phyloP scores from a whole-genome alignment of 2,113 vertebrate genomes.

The Hiodon tergisus region DNA sequence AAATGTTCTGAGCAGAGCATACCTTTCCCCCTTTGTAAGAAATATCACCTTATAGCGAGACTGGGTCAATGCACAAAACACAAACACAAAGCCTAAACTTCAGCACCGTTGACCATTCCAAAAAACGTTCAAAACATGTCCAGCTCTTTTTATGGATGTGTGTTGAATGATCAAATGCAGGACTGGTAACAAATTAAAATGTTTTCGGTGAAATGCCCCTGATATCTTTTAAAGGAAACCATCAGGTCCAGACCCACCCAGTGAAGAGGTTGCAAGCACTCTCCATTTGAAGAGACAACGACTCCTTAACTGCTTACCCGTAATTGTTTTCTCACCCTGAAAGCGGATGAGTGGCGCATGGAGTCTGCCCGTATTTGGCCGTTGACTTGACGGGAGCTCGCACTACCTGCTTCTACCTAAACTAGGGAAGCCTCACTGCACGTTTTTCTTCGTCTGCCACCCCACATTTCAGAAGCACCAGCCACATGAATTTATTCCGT shows the following conservation, averaged over 20 bases:
- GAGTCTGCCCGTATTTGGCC: neutral
- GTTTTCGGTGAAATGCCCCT: neutral
- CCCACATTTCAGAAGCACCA: neutral
- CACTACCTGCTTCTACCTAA: neutral
- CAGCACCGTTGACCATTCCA: too few species aligned
- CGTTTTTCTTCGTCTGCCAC: neutral
- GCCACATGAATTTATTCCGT: neutral
- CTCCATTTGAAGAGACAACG: too few species aligned
- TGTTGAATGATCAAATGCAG: constrained; percentile 1
- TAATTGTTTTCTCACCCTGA: neutral
- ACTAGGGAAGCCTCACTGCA: neutral
- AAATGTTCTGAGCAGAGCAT: too few species aligned
- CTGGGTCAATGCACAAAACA: too few species aligned
- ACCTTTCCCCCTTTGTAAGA: too few species aligned
- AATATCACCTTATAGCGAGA: too few species aligned
- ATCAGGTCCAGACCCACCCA: neutral
- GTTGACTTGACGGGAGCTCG: neutral
- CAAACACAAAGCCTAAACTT: too few species aligned
- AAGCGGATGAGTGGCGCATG: neutral
- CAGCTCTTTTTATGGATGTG: neutral
- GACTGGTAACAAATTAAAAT: neutral
- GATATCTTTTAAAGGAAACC: too few species aligned
- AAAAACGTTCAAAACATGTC: too few species aligned
- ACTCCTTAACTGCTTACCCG: neutral
- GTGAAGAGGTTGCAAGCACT: too few species aligned